Evolutionary conservation across 2,888 invertebrate genomes (phyloP).

Genomic region (Stenolophus ochropezus): DNA sequence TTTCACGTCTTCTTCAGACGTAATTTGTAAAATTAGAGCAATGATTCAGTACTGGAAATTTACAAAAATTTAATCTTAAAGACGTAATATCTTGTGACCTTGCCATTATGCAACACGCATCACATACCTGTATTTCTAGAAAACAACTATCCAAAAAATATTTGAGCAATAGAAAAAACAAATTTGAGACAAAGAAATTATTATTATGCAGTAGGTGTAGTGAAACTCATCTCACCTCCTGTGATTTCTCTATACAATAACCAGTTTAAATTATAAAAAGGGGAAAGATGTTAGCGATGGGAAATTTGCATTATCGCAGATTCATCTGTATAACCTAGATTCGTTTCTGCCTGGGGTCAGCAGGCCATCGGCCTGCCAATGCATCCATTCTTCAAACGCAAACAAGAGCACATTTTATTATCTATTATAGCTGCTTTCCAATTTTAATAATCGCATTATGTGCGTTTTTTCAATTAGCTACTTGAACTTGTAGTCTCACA

Average conservation of each 20-base stretch:
- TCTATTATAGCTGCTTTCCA: slow-evolving; percentile 15
- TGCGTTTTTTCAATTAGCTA: slow-evolving; percentile 9
- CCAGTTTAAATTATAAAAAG: slow-evolving; percentile 53
- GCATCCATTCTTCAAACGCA: slow-evolving; percentile 39
- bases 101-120: not conserved
- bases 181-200: not conserved
- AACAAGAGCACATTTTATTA: slow-evolving; percentile 22
- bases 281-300: slow-evolving; percentile 45
- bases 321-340: slow-evolving; percentile 55
- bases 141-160: not conserved
- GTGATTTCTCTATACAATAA: slow-evolving; percentile 37
- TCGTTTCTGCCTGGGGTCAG: slow-evolving; percentile 27
- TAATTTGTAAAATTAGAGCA: not conserved
- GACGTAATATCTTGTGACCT: not conserved
- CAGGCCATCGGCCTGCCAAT: slow-evolving; percentile 50
- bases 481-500: slow-evolving; percentile 5
- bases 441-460: slow-evolving; percentile 22
- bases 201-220: slow-evolving; percentile 13
- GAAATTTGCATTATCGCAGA: slow-evolving; percentile 58
- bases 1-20: not conserved
- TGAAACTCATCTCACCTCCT: slow-evolving; percentile 4
- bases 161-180: not conserved
- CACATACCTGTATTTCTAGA: not conserved
- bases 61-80: not conserved
- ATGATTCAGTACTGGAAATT: not conserved